Evolutionary conservation across 2,797 vertebrate genomes (phyloP), one percentile per base, ranked within the genome.

Genomic region (Sebastes jordani): DNA sequence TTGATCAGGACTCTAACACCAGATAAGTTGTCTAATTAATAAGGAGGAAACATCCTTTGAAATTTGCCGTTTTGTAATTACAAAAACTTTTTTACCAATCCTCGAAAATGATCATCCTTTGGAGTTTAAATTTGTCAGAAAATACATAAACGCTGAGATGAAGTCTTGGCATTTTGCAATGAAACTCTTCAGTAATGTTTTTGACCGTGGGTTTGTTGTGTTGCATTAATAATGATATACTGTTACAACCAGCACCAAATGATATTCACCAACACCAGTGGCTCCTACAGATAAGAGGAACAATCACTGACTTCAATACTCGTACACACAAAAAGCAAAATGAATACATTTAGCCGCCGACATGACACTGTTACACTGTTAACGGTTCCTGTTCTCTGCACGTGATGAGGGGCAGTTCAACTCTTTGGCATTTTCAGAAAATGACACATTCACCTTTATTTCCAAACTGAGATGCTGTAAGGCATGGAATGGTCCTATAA

Each of bases 391-490:
- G 73, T 62, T 78, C 78, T 62, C 18, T 74, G 70, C 30, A 70
- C 27, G 10, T 2, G 23, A 56, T 1, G 29, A 72, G 22, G 14
- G 11, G 34, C 65, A 7, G 27, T 16, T 80, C 61, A 34, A 62
- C 71, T 91, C 88, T 93, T 91, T 93, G 90, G 89, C 81, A n/a
- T 92, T 72, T 76, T 77, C 38, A 73, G 10, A 52, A 74, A 79
- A 74, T 6, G 10, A 80, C 81, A 91, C 84, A 82, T 86, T 88
- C 84, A 74, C 56, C 46, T 74, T 9, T 2, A 6, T 78, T 34
- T 64, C 78, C 76, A 46, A 16, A 56, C 81, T 62, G 49, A 58
- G n/a, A 49, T 13, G 58, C 72, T 82, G 74, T 81, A 79, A 86
- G 80, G 89, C 80, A 9, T 79, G 82, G 20, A 71, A 68, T 75